Base-by-base conservation (phyloP, 30 jellyfish, hydroid and myxozoan genomes). In the Euphysa ruthae region DNA sequence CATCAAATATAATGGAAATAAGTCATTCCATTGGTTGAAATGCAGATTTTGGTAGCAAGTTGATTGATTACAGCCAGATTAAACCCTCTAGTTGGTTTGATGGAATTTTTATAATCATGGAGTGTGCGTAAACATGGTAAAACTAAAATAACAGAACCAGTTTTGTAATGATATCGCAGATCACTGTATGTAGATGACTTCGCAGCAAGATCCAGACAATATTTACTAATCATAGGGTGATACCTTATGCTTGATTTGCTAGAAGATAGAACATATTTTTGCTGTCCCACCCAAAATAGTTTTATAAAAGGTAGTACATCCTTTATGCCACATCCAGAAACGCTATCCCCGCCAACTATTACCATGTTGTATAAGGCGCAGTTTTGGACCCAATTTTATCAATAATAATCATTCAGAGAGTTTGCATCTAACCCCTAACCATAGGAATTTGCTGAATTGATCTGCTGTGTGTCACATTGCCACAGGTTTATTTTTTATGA, bases 151-250 rank as follows among this genome's bases (percentile, higher is more conserved):
- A 60, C 82, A 35, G 51, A 18, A 28, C 61, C 79, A 16, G 44
- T 73, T 51, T 70, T 51, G 63, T 51, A 24, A 55, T 70, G 63
- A 55, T 70, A 35, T 1, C 75, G 75, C 4, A 65, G 77, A 29
- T 68, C 78, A 18, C 25, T 21, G 20, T 32, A 62, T 2, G 69
- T 23, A 3, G 69, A n/a, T 2, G 75, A 27, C 18, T 28, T 25
- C 6, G 65, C 68, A 4, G 75, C 74, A 22, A 64, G 23, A 14
- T 49, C 72, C 63, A 64, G 54, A 24, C 12, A 64, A 64, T 10
- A 66, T 38, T 76, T 76, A 1, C 63, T 76, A 4, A 76, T 65
- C 82, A 63, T 63, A n/a, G 91, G 91, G 35, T 76, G 91, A 30
- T 76, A 76, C 35, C 66, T 32, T 10, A 65, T 43, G 19, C 35